Base-by-base conservation (phyloP, 2,113 vertebrate species). In the Aix galericulata region DNA sequence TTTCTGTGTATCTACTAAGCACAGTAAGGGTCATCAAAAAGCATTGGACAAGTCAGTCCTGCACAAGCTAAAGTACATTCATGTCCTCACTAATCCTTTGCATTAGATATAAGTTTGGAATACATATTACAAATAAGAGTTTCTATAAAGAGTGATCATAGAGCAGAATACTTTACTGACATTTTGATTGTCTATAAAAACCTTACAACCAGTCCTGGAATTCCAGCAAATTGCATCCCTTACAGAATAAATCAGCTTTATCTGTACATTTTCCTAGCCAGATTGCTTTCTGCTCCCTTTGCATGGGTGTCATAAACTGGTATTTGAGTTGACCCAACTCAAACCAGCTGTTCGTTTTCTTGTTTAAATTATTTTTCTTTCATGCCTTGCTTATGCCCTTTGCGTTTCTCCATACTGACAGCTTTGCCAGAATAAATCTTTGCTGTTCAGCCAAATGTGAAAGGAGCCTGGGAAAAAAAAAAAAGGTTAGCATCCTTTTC, bases 401-500 rank as follows among this genome's bases (percentile, higher is more conserved):
- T 91, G 42, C n/a, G 17, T 60, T 82, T n/a, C 62, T 77, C 22
- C 55, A 31, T 31, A 83, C 34, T 3, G 1, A 72, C 48, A 85
- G 62, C 15, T 88, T 93, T 64, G 26, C 63, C 72, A 83, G 50
- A 93, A 82, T 59, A 91, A 94, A 88, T 83, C 76, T 89, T 68
- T 1, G 1, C 67, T 69, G 6, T 38, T 66, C 58, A 86, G 63
- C 29, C 63, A 66, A 63, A 88, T 9, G 5, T 5, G 5, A 79
- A 94, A 95, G 25, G 9, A 79, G 29, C 32, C 32, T 13, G 5
- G 44, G 18, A 40, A 40, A 40, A 40, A 46, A 46, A 82, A 83
- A 89, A 67, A 94, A 72, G 50, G 16, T 89, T 90, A 26, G 44
- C 71, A 53, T 29, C 75, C 75, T 93, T 95, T 92, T 94, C 86